Evolutionary conservation across 2,888 invertebrate species (phyloP), one percentile per base, ranked within the genome.

Genomic region (Tridacna crocea): DNA sequence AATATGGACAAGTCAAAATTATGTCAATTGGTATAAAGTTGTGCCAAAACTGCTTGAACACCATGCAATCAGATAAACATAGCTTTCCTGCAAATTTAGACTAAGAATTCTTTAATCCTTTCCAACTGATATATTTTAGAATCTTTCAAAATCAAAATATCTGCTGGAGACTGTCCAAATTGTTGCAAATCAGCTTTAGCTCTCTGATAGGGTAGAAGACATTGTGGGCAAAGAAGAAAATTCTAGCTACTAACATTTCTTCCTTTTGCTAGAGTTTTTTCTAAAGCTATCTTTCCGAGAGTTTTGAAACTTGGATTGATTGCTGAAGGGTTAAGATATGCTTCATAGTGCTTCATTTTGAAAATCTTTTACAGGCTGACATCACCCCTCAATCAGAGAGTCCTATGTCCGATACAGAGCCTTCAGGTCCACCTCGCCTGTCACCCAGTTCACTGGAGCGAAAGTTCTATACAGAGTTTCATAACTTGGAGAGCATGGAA

Each of bases 391-490:
- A 65, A 55, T 22, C 66, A 51, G 74, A 74, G 22, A 47, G 46
- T 36, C n/a, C 61, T n/a, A 60, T 61, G 61, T 74, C 74, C 3
- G 82, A 83, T 46, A 58, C 76, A 15, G 84, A 82, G 36, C 72
- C 83, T 17, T n/a, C 75, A 17, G 82, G 72, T 26, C 84, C 88
- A 13, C 83, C 83, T 95, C 90, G 96, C 95, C 68, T 95, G 96
- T 96, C 96, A 89, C 95, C 96, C 13, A 95, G 95, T 82, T 95
- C 96, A 72, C 95, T 96, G 73, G 96, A 96, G 92, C 94, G 95
- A 88, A 95, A 96, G 90, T 95, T 96, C 90, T 95, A 96, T 91
- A 95, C 96, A 0, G 96, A 96, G 93, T 94, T 96, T 70, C 96
- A 96, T 92, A 94, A 96, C 66, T 92, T 96, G 61, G 96, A 96